phyloP scores from a whole-genome alignment of 2,888 invertebrate genomes.

The Eristalinus sepulchralis region DNA sequence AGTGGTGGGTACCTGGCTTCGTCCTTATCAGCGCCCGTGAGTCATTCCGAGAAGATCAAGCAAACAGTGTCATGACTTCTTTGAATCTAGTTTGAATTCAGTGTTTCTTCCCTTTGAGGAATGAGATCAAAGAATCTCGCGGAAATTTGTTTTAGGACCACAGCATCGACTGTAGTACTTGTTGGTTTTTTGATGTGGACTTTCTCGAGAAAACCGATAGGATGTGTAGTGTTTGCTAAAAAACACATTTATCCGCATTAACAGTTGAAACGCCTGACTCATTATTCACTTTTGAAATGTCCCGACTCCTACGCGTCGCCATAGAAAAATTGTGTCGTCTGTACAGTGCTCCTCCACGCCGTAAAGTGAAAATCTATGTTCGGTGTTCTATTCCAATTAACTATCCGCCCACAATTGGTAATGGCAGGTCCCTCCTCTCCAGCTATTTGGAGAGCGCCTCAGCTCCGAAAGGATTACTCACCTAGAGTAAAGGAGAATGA shows the following conservation, averaged over 20 bases:
- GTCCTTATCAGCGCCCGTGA: slow-evolving; percentile 64
- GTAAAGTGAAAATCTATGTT: slow-evolving; percentile 71
- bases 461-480: neutral
- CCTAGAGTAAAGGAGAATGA: slow-evolving; percentile 49
- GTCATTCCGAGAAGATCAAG: slow-evolving; percentile 49
- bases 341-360: slow-evolving; percentile 18
- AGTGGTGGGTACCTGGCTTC: slow-evolving; percentile 23
- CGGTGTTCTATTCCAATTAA: slow-evolving; percentile 69
- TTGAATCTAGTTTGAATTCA: slow-evolving; percentile 51
- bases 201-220: slow-evolving; percentile 57
- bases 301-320: slow-evolving; percentile 49
- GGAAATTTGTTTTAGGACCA: slow-evolving; percentile 22
- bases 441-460: slow-evolving; percentile 43
- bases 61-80: slow-evolving; percentile 49
- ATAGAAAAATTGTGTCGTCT: slow-evolving; percentile 33
- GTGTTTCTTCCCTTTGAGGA: slow-evolving; percentile 3
- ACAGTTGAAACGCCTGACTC: slow-evolving; percentile 17
- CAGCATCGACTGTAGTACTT: neutral
- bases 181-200: neutral
- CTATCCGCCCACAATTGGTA: slow-evolving; percentile 71
- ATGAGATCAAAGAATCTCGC: slow-evolving; percentile 58
- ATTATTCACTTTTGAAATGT: slow-evolving; percentile 63
- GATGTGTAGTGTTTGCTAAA: slow-evolving; percentile 41
- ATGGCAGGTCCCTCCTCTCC: slow-evolving; percentile 57
- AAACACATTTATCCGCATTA: slow-evolving; percentile 12